Percentiles rank a stretch among this genome's conserved stretches.
phyloP scores from a whole-genome alignment of 2,888 invertebrate genomes.

The Caradrina clavipalpis region DNA sequence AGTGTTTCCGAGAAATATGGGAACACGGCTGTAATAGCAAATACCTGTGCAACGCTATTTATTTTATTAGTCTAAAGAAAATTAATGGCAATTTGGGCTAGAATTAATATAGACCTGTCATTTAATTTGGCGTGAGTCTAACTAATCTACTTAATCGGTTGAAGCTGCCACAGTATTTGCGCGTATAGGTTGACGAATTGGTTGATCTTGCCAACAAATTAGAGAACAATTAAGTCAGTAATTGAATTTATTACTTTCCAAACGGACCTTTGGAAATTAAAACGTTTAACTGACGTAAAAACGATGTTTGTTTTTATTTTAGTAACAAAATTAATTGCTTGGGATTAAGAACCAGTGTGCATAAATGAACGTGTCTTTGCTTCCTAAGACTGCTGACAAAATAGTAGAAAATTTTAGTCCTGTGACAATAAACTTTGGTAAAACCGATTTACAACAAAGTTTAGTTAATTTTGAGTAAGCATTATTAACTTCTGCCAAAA shows the following conservation, averaged over 20 bases:
- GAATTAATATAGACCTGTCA: constrained; percentile 9
- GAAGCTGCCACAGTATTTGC: constrained; percentile 11
- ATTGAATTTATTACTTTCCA: constrained; percentile 11
- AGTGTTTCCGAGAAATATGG: constrained; percentile 25
- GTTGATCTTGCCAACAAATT: constrained; percentile 23
- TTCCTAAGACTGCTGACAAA: background rate
- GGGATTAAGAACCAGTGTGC: no score
- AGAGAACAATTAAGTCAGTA: background rate
- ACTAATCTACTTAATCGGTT: constrained; percentile 7
- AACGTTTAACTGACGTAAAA: background rate
- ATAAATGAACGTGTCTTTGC: no score
- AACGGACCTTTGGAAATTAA: background rate
- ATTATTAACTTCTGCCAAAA: constrained; percentile 30
- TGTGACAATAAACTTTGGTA: background rate
- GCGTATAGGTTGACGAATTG: background rate
- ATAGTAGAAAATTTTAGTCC: background rate
- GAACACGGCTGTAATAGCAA: constrained; percentile 21
- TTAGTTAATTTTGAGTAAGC: background rate
- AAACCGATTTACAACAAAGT: background rate
- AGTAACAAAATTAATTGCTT: no score
- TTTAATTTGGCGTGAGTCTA: constrained; percentile 39
- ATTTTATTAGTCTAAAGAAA: background rate
- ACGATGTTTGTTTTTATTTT: background rate
- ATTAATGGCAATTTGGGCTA: constrained; percentile 24
- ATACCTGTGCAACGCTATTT: constrained; percentile 22